Evolutionary conservation across 2,888 invertebrate species (phyloP).

Genomic region (Sisyra terminalis): DNA sequence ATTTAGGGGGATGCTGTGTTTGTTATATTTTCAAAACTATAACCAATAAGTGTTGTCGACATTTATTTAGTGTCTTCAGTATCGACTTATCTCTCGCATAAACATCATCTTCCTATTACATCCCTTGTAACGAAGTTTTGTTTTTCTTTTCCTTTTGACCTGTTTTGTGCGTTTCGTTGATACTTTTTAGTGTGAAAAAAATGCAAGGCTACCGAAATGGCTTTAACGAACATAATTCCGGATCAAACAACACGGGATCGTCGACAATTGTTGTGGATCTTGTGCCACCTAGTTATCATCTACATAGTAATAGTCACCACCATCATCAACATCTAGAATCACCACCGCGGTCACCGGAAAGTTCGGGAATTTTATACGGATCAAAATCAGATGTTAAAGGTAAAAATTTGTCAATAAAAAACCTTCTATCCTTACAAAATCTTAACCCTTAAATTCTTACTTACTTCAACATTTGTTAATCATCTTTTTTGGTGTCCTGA

Average conservation of each 20-base stretch:
- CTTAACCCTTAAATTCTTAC: too few species aligned
- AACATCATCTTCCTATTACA: too few species aligned
- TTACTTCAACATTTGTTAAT: too few species aligned
- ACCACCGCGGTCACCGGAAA: conserved; percentile 32
- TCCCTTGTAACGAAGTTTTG: too few species aligned
- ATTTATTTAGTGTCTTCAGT: conserved; percentile 6
- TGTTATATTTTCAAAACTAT: conserved; percentile 1
- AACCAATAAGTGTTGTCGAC: conserved; percentile 8
- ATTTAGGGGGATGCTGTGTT: too few species aligned
- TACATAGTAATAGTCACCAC: conserved; percentile 23
- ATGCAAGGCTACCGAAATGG: conserved; percentile 8
- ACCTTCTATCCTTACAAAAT: too few species aligned
- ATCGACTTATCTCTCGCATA: conserved; percentile 2
- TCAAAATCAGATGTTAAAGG: background rate
- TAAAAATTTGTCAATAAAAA: too few species aligned
- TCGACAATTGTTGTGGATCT: conserved; percentile 40
- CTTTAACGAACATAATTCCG: conserved; percentile 11
- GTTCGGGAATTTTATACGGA: conserved; percentile 3
- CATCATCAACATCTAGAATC: conserved; percentile 23
- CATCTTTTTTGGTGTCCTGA: too few species aligned
- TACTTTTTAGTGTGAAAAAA: too few species aligned
- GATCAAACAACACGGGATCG: conserved; percentile 20
- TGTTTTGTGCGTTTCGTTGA: too few species aligned
- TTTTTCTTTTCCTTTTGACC: too few species aligned
- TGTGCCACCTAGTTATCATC: conserved; percentile 35